Conservation (phyloP, 1,140 invertebrate genomes). For the Bombyx mori region DNA sequence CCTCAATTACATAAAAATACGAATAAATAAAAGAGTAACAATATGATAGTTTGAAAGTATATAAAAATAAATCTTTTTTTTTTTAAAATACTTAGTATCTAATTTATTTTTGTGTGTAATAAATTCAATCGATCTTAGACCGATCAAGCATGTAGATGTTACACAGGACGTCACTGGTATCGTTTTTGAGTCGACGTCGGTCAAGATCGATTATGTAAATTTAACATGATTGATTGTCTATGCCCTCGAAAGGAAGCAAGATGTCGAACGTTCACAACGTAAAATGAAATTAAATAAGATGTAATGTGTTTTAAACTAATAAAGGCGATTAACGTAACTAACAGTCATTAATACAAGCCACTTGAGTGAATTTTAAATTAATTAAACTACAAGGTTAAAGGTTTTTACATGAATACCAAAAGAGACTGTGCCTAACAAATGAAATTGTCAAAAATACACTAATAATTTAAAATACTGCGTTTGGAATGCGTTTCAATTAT, state of each 20-base stretch:
- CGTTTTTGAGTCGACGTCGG: no score
- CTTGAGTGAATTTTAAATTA: neutral
- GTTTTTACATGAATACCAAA: conserved; percentile 25
- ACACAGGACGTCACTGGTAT: no score
- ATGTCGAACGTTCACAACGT: neutral
- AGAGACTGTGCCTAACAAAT: conserved; percentile 22
- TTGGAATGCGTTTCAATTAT: conserved; percentile 54
- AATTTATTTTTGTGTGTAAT: conserved; percentile 24
- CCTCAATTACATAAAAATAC: conserved; percentile 11
- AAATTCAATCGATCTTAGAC: conserved; percentile 16
- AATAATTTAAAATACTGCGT: conserved; percentile 56
- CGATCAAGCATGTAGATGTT: no score
- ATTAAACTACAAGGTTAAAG: no score
- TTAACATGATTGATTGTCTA: no score
- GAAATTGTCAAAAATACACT: conserved; percentile 37
- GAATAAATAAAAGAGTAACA: conserved; percentile 61
- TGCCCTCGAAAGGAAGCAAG: no score
- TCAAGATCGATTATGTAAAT: no score
- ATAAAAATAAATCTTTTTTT: conserved; percentile 61
- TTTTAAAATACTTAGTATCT: conserved; percentile 64
- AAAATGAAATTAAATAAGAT: conserved; percentile 2
- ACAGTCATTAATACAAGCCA: conserved; percentile 6
- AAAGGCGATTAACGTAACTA: conserved; percentile 15
- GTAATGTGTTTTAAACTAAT: conserved; percentile 3
- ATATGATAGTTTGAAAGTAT: conserved; percentile 63